Conservation (phyloP, 2,888 invertebrate species). For the Temnothorax unifasciatus region DNA sequence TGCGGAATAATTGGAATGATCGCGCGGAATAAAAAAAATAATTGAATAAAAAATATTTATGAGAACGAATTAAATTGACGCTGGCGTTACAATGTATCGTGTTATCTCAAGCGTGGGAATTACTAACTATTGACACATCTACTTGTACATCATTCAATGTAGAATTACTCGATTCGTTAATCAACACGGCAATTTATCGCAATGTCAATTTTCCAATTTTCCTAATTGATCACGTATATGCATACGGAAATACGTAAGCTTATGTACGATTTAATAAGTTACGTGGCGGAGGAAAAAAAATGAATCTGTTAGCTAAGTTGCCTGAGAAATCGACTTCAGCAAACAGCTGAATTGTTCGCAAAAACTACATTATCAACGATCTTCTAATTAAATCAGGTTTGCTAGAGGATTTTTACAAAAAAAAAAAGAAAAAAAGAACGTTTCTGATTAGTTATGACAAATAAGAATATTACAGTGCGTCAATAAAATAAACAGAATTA, state of each 20-base stretch:
- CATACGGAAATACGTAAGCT: not conserved
- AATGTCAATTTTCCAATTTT: constrained; percentile 36
- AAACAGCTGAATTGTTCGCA: constrained; percentile 5
- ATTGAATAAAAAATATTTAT: constrained; percentile 7
- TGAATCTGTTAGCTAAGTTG: not conserved
- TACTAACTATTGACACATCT: constrained; percentile 9
- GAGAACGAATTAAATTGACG: not conserved
- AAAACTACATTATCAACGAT: not conserved
- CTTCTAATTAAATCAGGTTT: not conserved
- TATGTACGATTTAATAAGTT: not conserved
- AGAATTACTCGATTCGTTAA: constrained; percentile 30
- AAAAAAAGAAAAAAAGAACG: not conserved
- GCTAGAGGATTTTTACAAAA: not conserved
- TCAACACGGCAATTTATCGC: not conserved
- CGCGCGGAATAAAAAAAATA: constrained; percentile 6
- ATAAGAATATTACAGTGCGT: not conserved
- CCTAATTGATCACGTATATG: constrained; percentile 16
- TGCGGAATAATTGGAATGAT: constrained; percentile 51
- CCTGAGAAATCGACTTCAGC: not conserved
- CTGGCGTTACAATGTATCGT: constrained; percentile 5
- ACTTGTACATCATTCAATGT: not conserved
- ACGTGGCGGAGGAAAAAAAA: not conserved
- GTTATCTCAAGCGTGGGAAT: not conserved
- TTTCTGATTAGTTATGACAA: not conserved
- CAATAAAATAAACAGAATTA: not conserved